These are phyloP conservation scores for Potamilus streckersoni DNA, from an alignment of 1,140 invertebrate species.

Conservation along the genomic window DNA sequence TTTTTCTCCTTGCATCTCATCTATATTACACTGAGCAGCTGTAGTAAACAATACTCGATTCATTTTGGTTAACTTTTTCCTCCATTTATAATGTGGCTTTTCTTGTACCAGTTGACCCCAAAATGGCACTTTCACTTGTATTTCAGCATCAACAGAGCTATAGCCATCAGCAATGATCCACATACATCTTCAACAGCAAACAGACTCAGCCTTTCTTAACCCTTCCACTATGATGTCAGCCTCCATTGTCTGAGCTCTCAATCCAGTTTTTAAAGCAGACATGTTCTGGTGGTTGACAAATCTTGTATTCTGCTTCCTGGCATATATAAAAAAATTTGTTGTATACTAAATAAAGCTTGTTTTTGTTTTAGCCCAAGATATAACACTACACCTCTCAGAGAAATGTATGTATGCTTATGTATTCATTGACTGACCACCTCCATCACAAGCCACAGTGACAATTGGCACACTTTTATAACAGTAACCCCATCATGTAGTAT, in stretches of 20 bases:
- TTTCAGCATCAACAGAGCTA: constrained; percentile 56
- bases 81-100: constrained; percentile 16
- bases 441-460: constrained; percentile 18
- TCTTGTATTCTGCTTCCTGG: constrained; percentile 2
- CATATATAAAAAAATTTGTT: constrained; percentile 66
- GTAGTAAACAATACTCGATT: not conserved
- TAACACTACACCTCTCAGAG: constrained; percentile 35
- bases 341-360: constrained; percentile 60
- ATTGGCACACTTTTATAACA: constrained; percentile 19
- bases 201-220: constrained; percentile 59
- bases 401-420: constrained; percentile 27
- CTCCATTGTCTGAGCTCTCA: constrained; percentile 66
- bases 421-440: constrained; percentile 22
- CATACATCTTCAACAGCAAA: constrained; percentile 62
- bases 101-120: constrained; percentile 28
- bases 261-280: constrained; percentile 47
- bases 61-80: constrained; percentile 9
- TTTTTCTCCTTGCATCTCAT: constrained; percentile 7
- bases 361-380: constrained; percentile 59
- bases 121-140: constrained; percentile 54
- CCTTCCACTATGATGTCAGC: constrained; percentile 62
- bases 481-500: not conserved
- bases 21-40: constrained; percentile 12
- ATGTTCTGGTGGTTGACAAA: constrained; percentile 3
- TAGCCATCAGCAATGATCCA: constrained; percentile 67